Conservation (phyloP, 2,888 invertebrate genomes). For the Elgonia sp. region DNA sequence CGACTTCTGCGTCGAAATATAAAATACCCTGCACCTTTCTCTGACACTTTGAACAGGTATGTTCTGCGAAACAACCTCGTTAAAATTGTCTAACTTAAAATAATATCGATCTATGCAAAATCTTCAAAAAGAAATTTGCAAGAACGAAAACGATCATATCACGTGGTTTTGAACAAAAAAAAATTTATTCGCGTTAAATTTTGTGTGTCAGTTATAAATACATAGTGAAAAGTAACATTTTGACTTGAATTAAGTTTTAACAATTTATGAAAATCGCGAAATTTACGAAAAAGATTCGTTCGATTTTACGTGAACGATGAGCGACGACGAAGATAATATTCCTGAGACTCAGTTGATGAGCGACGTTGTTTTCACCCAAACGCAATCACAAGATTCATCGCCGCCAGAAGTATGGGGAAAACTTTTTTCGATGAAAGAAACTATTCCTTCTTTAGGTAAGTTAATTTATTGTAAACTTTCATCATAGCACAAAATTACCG, state of each 20-base stretch:
- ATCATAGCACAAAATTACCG: too few relatives aligned
- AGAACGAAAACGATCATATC: too few relatives aligned
- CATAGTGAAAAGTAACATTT: too few relatives aligned
- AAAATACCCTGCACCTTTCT: not conserved
- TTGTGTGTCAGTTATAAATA: too few relatives aligned
- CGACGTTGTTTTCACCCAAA: not conserved
- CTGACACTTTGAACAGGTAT: not conserved
- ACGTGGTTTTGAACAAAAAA: too few relatives aligned
- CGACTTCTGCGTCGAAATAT: not conserved
- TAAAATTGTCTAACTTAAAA: too few relatives aligned
- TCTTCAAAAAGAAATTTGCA: too few relatives aligned
- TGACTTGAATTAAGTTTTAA: too few relatives aligned
- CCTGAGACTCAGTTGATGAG: not conserved
- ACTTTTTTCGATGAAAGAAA: slow-evolving; percentile 27
- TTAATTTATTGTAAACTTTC: not conserved
- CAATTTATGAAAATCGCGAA: too few relatives aligned
- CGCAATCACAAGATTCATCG: not conserved
- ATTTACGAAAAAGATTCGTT: not conserved
- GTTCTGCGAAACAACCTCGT: too few relatives aligned
- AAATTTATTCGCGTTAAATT: too few relatives aligned
- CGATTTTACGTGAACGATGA: not conserved
- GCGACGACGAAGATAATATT: slow-evolving; percentile 1
- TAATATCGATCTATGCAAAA: too few relatives aligned
- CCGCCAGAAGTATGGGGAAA: slow-evolving; percentile 25
- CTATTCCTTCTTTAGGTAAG: not conserved